Percentiles rank a stretch among this genome's conserved stretches.
phyloP scores from a whole-genome alignment of 2,797 vertebrate genomes.

The Pachyuromys duprasi region DNA sequence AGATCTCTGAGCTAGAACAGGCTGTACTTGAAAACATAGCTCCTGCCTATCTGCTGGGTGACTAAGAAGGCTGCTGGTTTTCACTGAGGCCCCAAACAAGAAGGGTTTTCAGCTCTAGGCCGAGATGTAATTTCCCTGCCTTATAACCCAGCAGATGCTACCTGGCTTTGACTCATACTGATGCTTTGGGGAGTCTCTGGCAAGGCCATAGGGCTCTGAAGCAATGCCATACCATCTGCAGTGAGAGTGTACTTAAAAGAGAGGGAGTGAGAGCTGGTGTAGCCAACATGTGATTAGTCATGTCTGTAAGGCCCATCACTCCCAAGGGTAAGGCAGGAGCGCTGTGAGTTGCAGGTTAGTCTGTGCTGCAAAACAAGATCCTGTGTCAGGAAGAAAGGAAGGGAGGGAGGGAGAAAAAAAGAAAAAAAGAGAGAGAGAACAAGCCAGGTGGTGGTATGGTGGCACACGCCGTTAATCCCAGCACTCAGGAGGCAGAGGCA shows the following conservation, averaged over 20 bases:
- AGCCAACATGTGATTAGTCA: not conserved
- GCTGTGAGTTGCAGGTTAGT: not conserved
- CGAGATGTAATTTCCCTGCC: not conserved
- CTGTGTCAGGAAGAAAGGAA: not conserved
- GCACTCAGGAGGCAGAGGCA: too few species aligned
- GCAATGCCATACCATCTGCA: not conserved
- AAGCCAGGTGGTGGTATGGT: too few species aligned
- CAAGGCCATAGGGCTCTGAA: not conserved
- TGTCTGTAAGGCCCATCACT: not conserved
- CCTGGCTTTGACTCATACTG: not conserved
- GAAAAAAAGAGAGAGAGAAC: too few species aligned
- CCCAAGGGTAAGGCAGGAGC: too few species aligned
- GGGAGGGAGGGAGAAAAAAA: not conserved
- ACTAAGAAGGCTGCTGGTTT: not conserved
- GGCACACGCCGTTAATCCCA: too few species aligned
- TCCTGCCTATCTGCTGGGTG: not conserved
- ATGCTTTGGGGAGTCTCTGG: not conserved
- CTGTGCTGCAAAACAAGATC: not conserved
- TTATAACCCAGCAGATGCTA: not conserved
- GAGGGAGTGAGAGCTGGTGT: not conserved
- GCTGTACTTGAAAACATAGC: not conserved
- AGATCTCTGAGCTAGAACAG: not conserved
- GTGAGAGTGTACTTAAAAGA: not conserved
- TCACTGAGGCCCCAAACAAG: not conserved
- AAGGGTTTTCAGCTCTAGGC: not conserved